Evolutionary conservation across 1,140 invertebrate species (phyloP).

Genomic region (Ericerus pela): DNA sequence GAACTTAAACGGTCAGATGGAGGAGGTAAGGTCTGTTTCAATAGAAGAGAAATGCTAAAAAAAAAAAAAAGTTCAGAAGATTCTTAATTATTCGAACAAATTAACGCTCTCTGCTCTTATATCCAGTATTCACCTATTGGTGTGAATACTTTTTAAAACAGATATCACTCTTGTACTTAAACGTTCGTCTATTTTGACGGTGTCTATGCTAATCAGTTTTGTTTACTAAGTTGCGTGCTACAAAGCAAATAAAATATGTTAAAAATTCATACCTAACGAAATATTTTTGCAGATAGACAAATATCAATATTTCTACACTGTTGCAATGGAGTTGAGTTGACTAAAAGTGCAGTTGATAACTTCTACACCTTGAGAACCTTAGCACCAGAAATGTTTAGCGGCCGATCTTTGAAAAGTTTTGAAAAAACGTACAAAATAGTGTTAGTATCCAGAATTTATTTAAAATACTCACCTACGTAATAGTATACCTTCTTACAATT

Average conservation of each 20-base stretch:
- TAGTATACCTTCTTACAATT: background rate
- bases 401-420: conserved; percentile 2
- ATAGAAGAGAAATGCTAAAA: too few relatives aligned
- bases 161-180: background rate
- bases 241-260: too few relatives aligned
- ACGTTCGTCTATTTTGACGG: background rate
- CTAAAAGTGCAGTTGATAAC: conserved; percentile 13
- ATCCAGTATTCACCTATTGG: background rate
- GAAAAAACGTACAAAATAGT: conserved; percentile 15
- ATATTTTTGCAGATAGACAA: conserved; percentile 10
- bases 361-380: conserved; percentile 14
- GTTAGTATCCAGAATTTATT: conserved; percentile 7
- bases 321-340: conserved; percentile 10
- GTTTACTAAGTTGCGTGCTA: too few relatives aligned
- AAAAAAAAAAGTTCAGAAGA: too few relatives aligned
- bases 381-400: conserved; percentile 15
- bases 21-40: too few relatives aligned
- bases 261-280: too few relatives aligned
- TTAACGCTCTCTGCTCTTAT: too few relatives aligned
- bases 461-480: background rate
- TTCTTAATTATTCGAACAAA: too few relatives aligned
- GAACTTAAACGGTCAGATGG: too few relatives aligned
- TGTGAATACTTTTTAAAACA: background rate
- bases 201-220: background rate
- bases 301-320: conserved; percentile 16